Percentiles rank a stretch among this genome's conserved stretches.
Conservation (phyloP, 2,888 invertebrate species). For the Oligia strigilis region DNA sequence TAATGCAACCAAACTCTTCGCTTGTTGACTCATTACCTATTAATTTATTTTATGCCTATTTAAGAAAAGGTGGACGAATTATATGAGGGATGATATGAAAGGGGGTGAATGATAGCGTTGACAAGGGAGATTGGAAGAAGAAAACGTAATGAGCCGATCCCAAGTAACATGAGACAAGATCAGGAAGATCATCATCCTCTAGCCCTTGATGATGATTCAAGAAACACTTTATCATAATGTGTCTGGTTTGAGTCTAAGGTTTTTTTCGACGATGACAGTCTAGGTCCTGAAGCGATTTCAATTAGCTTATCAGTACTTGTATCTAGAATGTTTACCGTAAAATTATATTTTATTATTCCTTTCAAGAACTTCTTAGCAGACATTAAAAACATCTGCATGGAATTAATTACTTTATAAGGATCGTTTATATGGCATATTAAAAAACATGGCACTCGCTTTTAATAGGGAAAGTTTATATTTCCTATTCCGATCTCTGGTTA, state of each 20-base stretch:
- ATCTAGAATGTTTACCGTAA: constrained; percentile 33
- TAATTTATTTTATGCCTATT: no score
- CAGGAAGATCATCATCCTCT: no score
- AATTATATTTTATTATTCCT: constrained; percentile 28
- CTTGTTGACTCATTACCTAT: background rate
- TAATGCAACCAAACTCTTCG: background rate
- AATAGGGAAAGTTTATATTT: background rate
- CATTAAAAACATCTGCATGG: constrained; percentile 28
- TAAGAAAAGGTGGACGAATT: no score
- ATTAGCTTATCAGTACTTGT: constrained; percentile 32
- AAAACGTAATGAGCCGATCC: no score
- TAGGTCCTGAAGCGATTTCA: constrained; percentile 8
- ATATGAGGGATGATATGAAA: no score
- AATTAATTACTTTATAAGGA: constrained; percentile 13
- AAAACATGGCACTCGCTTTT: background rate
- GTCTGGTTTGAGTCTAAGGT: background rate
- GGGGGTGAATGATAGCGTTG: no score
- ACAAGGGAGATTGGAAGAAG: no score
- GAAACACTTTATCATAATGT: background rate
- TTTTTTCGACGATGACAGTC: background rate
- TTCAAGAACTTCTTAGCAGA: constrained; percentile 14
- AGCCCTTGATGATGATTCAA: background rate
- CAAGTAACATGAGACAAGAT: no score
- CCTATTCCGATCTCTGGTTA: no score
- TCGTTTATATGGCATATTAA: background rate